Percentiles rank a stretch among this genome's conserved stretches.
Conservation (phyloP, 2,797 vertebrate genomes). For the Enteromius thamalakanensis region DNA sequence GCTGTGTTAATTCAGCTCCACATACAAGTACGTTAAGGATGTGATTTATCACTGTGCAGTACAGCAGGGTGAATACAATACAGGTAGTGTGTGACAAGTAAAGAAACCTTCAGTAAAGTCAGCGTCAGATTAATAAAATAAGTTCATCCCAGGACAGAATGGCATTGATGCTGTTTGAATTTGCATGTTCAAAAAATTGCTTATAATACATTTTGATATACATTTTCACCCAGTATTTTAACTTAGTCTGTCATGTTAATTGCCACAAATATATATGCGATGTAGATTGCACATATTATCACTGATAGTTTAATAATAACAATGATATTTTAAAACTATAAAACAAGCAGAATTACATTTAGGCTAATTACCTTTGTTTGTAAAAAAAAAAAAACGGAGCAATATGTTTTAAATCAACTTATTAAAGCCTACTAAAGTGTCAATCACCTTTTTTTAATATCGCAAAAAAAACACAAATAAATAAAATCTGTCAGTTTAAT, state of each 20-base stretch:
- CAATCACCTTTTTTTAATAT: too few species aligned
- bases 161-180: not conserved
- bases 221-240: not conserved
- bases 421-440: too few species aligned
- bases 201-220: not conserved
- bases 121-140: too few species aligned
- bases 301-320: too few species aligned
- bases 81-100: not conserved
- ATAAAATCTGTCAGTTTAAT: not conserved
- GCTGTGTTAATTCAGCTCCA: conserved; percentile 3
- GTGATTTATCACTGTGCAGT: not conserved
- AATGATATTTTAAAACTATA: too few species aligned
- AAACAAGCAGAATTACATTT: not conserved
- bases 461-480: not conserved
- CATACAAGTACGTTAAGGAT: not conserved
- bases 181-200: not conserved
- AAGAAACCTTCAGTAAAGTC: not conserved
- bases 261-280: not conserved
- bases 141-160: not conserved
- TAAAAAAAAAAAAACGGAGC: too few species aligned
- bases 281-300: too few species aligned
- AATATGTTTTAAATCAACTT: too few species aligned
- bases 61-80: not conserved
- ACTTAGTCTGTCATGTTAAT: not conserved
- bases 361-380: not conserved